Conservation (phyloP, 1,140 invertebrate species). For the Trichoplusia ni region DNA sequence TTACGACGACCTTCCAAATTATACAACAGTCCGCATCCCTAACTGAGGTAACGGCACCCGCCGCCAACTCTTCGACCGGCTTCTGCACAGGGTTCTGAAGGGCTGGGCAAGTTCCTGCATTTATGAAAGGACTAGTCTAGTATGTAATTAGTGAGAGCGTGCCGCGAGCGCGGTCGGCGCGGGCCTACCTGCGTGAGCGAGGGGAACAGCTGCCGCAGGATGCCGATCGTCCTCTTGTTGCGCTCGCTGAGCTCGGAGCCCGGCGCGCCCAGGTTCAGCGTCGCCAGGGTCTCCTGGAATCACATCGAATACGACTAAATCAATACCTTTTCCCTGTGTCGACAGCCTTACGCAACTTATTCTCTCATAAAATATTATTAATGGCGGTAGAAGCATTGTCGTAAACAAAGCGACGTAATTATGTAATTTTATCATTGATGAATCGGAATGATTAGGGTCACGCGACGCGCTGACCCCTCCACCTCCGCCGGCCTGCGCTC, state of each 20-base stretch:
- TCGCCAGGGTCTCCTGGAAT: constrained; percentile 76
- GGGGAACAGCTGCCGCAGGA: constrained; percentile 88
- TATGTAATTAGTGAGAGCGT: background rate
- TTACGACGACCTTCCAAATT: constrained; percentile 19
- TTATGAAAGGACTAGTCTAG: background rate
- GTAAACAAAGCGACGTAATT: constrained; percentile 25
- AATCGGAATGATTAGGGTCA: constrained; percentile 28
- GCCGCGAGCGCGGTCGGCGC: background rate
- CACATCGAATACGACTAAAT: background rate
- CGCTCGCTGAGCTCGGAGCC: constrained; percentile 83
- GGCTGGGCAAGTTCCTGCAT: background rate
- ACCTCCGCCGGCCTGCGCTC: background rate
- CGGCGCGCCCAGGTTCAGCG: constrained; percentile 77
- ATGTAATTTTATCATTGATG: constrained; percentile 36
- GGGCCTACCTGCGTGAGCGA: constrained; percentile 86
- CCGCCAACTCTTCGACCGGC: background rate
- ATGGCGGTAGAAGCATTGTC: constrained; percentile 14
- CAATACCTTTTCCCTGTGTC: no score
- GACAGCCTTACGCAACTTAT: background rate
- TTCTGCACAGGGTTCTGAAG: background rate
- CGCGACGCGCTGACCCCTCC: constrained; percentile 27
- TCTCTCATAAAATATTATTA: constrained; percentile 5
- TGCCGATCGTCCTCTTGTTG: constrained; percentile 88
- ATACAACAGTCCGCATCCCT: background rate
- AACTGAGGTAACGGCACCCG: background rate